Base-by-base conservation (phyloP, 1,140 invertebrate species). In the Apocrypta bakeri region DNA sequence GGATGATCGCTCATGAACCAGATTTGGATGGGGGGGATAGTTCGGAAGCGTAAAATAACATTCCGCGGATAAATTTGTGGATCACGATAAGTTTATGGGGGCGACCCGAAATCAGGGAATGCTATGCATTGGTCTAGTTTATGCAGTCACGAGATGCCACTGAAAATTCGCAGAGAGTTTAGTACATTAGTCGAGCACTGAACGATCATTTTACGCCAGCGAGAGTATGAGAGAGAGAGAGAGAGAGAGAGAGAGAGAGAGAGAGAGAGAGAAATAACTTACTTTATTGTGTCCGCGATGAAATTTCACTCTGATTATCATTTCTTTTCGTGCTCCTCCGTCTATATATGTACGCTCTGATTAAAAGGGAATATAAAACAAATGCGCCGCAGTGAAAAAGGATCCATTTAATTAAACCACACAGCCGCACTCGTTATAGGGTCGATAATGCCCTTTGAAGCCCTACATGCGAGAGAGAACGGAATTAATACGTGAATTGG, bases 21-120 rank as follows among this genome's bases (percentile, higher is more conserved):
- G 6, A 29, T 66, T 7, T 33, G 12, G 24, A 66, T 61, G 17
- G 75, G 63, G 31, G 37, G 27, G 48, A 29, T 1, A 21, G 64
- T 81, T 73, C 61, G 33, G 48, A 74, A 74, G 79, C 71, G 37
- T 74, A 81, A 81, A 81, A 74, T 74, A 81, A 33, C 71, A 74
- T 81, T 71, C 56, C 81, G 9, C 7, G 56, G 24, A 77, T 82
- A 82, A 78, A 64, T 78, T 78, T 64, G 81, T 73, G 81, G 75
- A 64, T 73, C 68, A 37, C 56, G 68, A 14, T 21, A 21, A 82
- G 81, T 82, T 78, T 78, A 73, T 64, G 24, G 48, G 48, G 24
- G 48, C 68, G 24, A 31, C 8, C 21, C 74, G 74, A 29, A 24
- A 24, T 29, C 27, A 40, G 68, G 3, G 27, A 72, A 72, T 80